Conservation (phyloP, 2,113 vertebrate genomes). For the Pelvicachromis taeniatus region DNA sequence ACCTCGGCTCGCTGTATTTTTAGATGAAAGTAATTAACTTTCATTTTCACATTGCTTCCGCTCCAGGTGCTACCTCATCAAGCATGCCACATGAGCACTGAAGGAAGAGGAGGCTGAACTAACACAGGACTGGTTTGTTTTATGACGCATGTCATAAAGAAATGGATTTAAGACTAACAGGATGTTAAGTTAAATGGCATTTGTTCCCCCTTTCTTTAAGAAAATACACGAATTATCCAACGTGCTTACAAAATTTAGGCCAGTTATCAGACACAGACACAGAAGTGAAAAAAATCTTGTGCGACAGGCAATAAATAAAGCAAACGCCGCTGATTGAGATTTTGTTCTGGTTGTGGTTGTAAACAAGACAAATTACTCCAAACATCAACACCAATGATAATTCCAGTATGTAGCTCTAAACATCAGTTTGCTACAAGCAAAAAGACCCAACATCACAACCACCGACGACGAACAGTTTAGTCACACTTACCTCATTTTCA, state of each 20-base stretch:
- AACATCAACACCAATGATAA: background rate
- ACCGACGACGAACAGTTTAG: background rate
- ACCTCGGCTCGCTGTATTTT: constrained; percentile 58
- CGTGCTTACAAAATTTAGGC: background rate
- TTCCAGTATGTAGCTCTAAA: background rate
- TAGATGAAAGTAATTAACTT: constrained; percentile 62
- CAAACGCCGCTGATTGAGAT: background rate
- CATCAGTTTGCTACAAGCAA: background rate
- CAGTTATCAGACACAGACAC: background rate
- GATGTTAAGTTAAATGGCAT: background rate
- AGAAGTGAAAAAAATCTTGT: background rate
- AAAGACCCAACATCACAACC: background rate
- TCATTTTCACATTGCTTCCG: constrained; percentile 46
- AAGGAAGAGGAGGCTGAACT: background rate
- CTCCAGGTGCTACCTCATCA: constrained; percentile 27
- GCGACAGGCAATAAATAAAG: background rate
- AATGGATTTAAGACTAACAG: background rate
- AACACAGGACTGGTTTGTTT: background rate
- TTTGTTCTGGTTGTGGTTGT: background rate
- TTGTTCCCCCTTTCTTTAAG: background rate
- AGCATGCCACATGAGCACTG: background rate
- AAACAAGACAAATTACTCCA: background rate
- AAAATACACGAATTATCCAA: background rate
- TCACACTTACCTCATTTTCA: constrained; percentile 87
- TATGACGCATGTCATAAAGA: background rate